Conservation (phyloP, 2,113 vertebrate genomes). For the Pogonocichla stellata region DNA sequence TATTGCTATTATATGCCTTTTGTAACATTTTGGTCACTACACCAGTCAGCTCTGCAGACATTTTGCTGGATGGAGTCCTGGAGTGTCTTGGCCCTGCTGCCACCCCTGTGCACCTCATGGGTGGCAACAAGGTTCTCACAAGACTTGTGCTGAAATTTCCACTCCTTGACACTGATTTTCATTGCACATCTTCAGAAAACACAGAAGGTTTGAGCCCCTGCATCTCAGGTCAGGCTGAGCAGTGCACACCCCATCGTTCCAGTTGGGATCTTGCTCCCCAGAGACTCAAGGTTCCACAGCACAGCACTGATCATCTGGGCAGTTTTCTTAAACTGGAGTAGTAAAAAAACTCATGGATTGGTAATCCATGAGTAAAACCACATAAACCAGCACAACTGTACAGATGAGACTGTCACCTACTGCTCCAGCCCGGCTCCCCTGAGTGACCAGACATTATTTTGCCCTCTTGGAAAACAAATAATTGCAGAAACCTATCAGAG, state of each 20-base stretch:
- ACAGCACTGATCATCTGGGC: background rate
- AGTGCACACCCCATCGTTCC: background rate
- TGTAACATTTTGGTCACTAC: background rate
- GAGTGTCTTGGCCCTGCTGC: background rate
- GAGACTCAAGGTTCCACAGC: background rate
- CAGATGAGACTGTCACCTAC: background rate
- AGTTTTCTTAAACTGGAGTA: background rate
- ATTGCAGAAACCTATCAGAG: background rate
- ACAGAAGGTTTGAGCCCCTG: background rate
- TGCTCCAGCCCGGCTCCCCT: background rate
- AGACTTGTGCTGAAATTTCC: background rate
- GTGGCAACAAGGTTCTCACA: background rate
- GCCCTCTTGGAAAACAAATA: background rate
- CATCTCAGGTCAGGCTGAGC: background rate
- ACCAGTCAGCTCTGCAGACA: background rate
- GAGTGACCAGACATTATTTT: background rate
- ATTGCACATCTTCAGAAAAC: background rate
- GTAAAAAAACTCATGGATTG: background rate
- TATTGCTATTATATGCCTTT: background rate
- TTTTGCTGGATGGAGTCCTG: background rate
- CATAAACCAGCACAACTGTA: background rate
- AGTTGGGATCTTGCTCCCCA: background rate
- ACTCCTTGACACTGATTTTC: background rate
- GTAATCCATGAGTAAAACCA: background rate
- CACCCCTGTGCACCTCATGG: background rate